Percentiles rank a stretch among this genome's conserved stretches.
phyloP scores from a whole-genome alignment of 2,113 vertebrate genomes.

The Scomber colias region DNA sequence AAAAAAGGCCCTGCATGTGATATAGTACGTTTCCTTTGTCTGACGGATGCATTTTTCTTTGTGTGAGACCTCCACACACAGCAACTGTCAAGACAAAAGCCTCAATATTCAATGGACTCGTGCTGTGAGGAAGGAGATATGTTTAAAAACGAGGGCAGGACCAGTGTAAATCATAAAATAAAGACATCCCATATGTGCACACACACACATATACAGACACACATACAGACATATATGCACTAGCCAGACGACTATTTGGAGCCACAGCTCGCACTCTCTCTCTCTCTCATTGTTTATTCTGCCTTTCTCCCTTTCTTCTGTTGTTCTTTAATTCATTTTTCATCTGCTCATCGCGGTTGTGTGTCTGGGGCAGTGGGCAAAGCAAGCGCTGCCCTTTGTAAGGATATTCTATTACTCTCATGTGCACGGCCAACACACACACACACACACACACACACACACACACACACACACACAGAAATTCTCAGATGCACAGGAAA shows the following conservation, averaged over 20 bases:
- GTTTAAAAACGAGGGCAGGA: slow-evolving; percentile 48
- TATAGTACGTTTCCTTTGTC: background rate
- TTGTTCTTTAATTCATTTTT: slow-evolving; percentile 82
- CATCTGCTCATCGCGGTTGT: slow-evolving; percentile 74
- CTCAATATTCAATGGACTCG: slow-evolving; percentile 55
- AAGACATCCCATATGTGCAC: slow-evolving; percentile 43
- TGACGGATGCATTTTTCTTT: slow-evolving; percentile 4
- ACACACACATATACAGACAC: slow-evolving; percentile 18
- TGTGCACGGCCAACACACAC: slow-evolving; percentile 40
- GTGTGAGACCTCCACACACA: slow-evolving; percentile 2
- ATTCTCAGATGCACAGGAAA: slow-evolving; percentile 61
- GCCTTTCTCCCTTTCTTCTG: slow-evolving; percentile 73
- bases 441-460: slow-evolving; percentile 24
- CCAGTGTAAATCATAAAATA: slow-evolving; percentile 64
- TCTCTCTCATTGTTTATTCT: slow-evolving; percentile 78
- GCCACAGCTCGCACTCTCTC: slow-evolving; percentile 50
- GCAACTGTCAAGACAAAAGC: slow-evolving; percentile 30
- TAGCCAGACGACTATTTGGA: slow-evolving; percentile 66
- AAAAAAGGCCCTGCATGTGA: background rate
- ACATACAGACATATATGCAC: slow-evolving; percentile 25
- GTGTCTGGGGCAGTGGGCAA: slow-evolving; percentile 67
- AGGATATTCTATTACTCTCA: slow-evolving; percentile 74
- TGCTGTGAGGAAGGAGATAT: slow-evolving; percentile 28
- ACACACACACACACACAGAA: slow-evolving; percentile 16
- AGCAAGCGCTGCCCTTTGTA: slow-evolving; percentile 66